Conservation (phyloP, 1,140 invertebrate species). For the Drosophila saltans region DNA sequence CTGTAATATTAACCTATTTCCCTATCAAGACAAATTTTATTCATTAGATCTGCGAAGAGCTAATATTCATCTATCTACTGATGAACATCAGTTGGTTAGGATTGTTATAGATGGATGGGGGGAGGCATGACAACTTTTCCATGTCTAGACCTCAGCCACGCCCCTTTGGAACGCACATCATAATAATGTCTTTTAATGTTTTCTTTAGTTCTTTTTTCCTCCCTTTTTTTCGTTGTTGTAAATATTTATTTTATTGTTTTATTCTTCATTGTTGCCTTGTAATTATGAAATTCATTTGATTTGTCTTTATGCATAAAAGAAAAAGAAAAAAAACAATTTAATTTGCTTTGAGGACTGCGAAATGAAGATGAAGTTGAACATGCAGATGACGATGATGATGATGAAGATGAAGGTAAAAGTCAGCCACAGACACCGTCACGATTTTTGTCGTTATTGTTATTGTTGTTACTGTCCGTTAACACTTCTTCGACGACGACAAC, state of each 20-base stretch:
- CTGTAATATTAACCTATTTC: too few species aligned
- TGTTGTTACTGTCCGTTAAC: constrained; percentile 30
- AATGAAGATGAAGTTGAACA: not conserved
- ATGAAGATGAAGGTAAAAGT: constrained; percentile 19
- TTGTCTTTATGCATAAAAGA: constrained; percentile 36
- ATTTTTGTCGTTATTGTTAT: constrained; percentile 11
- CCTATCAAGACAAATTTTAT: too few species aligned
- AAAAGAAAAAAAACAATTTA: constrained; percentile 51
- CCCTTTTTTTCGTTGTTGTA: not conserved
- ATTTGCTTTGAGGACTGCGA: constrained; percentile 42
- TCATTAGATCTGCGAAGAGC: too few species aligned
- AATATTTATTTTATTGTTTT: not conserved
- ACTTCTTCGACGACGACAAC: constrained; percentile 39
- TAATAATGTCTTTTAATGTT: constrained; percentile 54
- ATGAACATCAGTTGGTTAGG: too few species aligned
- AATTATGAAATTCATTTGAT: constrained; percentile 80
- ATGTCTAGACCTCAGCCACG: not conserved
- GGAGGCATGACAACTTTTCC: not conserved
- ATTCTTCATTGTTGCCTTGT: constrained; percentile 18
- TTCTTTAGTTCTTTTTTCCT: constrained; percentile 8
- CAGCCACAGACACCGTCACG: constrained; percentile 9
- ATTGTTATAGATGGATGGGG: not conserved
- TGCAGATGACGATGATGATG: not conserved
- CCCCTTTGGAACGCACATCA: constrained; percentile 10
- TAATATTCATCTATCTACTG: too few species aligned